Evolutionary conservation across 2,888 invertebrate genomes (phyloP).

Genomic region (Drosophila mulleri): DNA sequence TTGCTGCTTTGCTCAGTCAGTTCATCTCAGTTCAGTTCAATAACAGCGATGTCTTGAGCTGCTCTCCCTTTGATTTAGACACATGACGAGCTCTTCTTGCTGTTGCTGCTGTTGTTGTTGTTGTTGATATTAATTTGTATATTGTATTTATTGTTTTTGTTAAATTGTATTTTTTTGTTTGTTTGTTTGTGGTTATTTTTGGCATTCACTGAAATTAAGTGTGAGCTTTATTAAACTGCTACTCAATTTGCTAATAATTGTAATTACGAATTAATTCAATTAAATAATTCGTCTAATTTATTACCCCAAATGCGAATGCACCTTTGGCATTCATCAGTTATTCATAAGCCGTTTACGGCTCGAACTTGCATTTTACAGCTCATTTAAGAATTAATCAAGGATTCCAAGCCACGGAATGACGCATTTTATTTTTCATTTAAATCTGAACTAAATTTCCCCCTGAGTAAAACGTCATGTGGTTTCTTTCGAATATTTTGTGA

Average conservation of each 20-base stretch:
- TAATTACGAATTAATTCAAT: conserved; percentile 72
- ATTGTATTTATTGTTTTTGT: conserved; percentile 42
- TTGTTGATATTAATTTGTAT: conserved; percentile 50
- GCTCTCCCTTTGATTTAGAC: conserved; percentile 67
- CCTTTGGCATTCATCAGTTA: conserved; percentile 37
- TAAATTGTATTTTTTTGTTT: conserved; percentile 2
- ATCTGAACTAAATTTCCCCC: conserved; percentile 10
- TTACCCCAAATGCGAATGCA: conserved; percentile 41
- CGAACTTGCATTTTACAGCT: not conserved
- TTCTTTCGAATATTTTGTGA: conserved; percentile 38
- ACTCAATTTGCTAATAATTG: conserved; percentile 48
- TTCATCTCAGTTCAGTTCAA: conserved; percentile 63
- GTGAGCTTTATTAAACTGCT: conserved; percentile 45
- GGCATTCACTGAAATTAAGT: conserved; percentile 32
- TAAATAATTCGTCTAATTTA: conserved; percentile 60
- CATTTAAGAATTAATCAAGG: conserved; percentile 33
- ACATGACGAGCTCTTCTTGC: conserved; percentile 53
- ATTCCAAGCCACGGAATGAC: conserved; percentile 10
- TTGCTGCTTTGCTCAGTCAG: conserved; percentile 11
- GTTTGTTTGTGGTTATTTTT: conserved; percentile 31
- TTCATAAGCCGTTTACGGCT: conserved; percentile 11
- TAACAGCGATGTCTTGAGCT: conserved; percentile 43
- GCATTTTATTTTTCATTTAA: conserved; percentile 17
- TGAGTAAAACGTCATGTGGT: conserved; percentile 36
- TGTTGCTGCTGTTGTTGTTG: conserved; percentile 30